Evolutionary conservation across 2,113 vertebrate species (phyloP), one percentile per base, ranked within the genome.

Genomic region (Cyphomyrus discorhynchus): DNA sequence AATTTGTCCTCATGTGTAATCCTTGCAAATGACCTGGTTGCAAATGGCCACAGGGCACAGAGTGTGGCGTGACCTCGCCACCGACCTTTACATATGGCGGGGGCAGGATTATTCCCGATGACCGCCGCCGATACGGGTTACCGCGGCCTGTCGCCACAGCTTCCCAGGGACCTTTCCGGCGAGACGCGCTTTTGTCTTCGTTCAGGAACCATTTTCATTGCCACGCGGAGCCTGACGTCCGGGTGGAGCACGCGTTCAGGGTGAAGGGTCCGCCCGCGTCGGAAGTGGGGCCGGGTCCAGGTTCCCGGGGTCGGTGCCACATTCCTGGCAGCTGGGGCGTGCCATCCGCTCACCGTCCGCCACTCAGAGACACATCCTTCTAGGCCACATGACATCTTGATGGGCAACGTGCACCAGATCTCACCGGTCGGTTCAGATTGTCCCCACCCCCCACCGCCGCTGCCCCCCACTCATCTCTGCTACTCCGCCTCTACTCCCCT

Each of bases 351-450:
- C 9, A 31, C 27, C 62, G 3, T 1, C 62, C n/a, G 9, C 62
- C 62, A 66, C 62, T 66, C 62, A 11, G 62, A 27, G n/a, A 27
- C 62, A 13, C 62, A 3, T 70, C 31, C 62, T 11, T 27, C 3
- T 31, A 31, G 62, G 62, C 31, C 62, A 70, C 62, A 70, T 70
- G 62, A 56, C 92, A 88, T 82, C 66, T 77, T 70, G 92, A 90
- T 83, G 90, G 35, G 80, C 80, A 86, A 66, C 58, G 42, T 83
- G 66, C 80, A 74, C 47, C 46, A 86, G 88, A 90, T 90, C 89
- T 91, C 89, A 88, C 70, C 56, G 70, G 90, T 92, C 92, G 91
- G 91, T 87, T 92, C 87, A 89, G 58, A 31, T 70, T 31, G 62
- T 13, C 9, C 62, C 10, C 62, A 3, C 62, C n/a, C 62, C 58